These are phyloP conservation scores for Tangachromis dhanisi DNA, from an alignment of 2,113 vertebrate species.

Conservation along the genomic window DNA sequence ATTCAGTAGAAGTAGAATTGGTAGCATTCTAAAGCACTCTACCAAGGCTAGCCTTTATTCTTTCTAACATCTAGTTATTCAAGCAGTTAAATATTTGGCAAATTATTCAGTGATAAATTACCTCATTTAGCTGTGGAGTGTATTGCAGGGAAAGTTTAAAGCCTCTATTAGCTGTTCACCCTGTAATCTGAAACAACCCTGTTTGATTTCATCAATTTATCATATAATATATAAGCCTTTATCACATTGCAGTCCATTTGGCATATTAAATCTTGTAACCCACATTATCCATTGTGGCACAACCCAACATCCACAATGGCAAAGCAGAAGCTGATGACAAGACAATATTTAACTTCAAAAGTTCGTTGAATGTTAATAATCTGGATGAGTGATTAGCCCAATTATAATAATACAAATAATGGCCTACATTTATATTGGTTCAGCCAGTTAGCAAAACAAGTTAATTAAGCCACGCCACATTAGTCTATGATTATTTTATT, in stretches of 20 bases:
- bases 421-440: conserved; percentile 17
- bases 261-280: neutral
- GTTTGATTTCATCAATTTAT: neutral
- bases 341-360: conserved; percentile 20
- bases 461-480: conserved; percentile 46
- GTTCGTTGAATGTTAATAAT: neutral
- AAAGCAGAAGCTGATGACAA: neutral
- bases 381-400: conserved; percentile 21
- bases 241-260: neutral
- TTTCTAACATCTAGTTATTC: conserved; percentile 10
- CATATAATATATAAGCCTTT: neutral
- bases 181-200: neutral
- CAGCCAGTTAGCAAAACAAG: conserved; percentile 32
- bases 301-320: neutral
- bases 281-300: neutral
- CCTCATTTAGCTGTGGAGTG: conserved; percentile 12
- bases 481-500: conserved; percentile 24
- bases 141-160: neutral
- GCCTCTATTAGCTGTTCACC: neutral
- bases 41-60: neutral
- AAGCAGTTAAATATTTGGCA: conserved; percentile 8
- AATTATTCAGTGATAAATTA: conserved; percentile 10
- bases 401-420: conserved; percentile 49
- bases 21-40: neutral
- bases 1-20: neutral